Base-by-base conservation (phyloP, 2,113 vertebrate genomes). In the Eulemur macaco region DNA sequence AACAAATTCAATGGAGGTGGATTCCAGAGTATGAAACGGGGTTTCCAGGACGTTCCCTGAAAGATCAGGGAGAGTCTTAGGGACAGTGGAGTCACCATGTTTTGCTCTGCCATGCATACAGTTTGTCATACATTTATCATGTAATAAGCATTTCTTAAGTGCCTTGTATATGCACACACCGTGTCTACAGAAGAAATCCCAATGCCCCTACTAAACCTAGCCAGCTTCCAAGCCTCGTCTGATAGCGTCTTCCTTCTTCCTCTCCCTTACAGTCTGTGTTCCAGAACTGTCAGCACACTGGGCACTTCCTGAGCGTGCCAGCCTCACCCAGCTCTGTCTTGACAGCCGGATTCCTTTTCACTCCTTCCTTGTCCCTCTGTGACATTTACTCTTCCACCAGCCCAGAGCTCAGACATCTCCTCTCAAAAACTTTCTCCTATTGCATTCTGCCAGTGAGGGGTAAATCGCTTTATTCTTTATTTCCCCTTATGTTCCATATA, bases 41-140 rank as follows among this genome's bases (percentile, higher is more conserved):
- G 10, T 45, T 71, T 56, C 56, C 3, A 23, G 27, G 5, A 14
- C 1, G 8, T 91, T 66, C 18, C 13, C 4, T 8, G 7, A 77
- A 77, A 50, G 21, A 76, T 11, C 27, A 60, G 21, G 7, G 21
- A 42, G 4, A 64, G 10, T 47, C 9, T 60, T 0, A 66, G 25
- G 21, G 20, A 31, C 11, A 29, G 21, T 37, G 1, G 1, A 17
- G 18, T n/a, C 20, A 2, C 8, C 7, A 56, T 11, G 27, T 8
- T 71, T 54, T 37, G 9, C 20, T 50, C 25, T 50, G 13, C 8
- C 1, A 3, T 3, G 9, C 0, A 0, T 42, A 4, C 1, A 94
- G 20, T 8, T 23, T 23, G 15, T 54, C 42, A 56, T 1, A 27
- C 1, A 18, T 39, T 47, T 84, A n/a, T 54, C n/a, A 56, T 18